These are phyloP conservation scores for Noctua pronuba DNA, from an alignment of 2,888 invertebrate genomes.

Conservation along the genomic window DNA sequence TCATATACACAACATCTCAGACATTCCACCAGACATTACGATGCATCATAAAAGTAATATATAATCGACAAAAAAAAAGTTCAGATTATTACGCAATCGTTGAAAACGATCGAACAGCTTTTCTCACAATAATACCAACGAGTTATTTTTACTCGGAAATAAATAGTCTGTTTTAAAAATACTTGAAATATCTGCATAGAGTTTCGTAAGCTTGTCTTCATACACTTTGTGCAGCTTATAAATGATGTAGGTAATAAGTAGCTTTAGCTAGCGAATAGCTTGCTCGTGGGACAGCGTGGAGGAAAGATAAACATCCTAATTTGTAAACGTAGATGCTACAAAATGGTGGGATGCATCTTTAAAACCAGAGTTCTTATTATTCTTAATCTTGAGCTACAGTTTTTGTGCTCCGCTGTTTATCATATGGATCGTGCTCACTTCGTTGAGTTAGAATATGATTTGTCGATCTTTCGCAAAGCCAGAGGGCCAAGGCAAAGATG, in stretches of 20 bases:
- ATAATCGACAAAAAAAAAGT: constrained; percentile 7
- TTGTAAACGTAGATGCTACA: not conserved
- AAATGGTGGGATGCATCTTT: not conserved
- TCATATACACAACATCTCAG: not conserved
- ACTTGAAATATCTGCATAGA: constrained; percentile 22
- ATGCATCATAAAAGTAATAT: constrained; percentile 29
- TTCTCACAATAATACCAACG: constrained; percentile 25
- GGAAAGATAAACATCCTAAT: not conserved
- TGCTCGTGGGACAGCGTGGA: not conserved
- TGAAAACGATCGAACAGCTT: constrained; percentile 16
- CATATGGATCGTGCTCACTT: not conserved
- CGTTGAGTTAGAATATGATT: not conserved
- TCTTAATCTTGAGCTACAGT: not conserved
- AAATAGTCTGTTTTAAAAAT: constrained; percentile 39
- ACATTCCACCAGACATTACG: constrained; percentile 21
- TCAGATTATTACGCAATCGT: constrained; percentile 1
- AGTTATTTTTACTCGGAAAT: constrained; percentile 47
- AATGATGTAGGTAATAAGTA: not conserved
- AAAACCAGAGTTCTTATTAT: not conserved
- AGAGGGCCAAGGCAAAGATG: not conserved
- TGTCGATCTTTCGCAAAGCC: not conserved
- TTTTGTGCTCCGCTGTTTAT: not conserved
- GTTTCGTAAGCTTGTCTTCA: not conserved
- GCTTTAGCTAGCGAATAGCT: not conserved
- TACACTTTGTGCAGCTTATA: not conserved